phyloP scores from a whole-genome alignment of 2,888 invertebrate genomes.

The Synanthedon formicaeformis region DNA sequence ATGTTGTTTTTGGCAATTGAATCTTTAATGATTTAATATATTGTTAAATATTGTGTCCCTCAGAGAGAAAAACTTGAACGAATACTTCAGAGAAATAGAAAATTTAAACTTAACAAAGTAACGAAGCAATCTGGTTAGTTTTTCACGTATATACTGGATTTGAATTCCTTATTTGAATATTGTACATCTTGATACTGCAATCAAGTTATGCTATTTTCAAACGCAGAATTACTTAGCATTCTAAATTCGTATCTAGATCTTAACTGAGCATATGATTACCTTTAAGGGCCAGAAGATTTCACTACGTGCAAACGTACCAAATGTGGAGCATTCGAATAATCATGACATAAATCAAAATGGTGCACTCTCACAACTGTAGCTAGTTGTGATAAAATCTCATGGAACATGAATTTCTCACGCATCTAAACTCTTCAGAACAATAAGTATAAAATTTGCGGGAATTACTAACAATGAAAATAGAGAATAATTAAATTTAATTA shows the following conservation, averaged over 20 bases:
- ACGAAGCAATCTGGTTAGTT: too few species aligned
- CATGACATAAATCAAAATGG: slow-evolving; percentile 19
- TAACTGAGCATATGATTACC: background rate
- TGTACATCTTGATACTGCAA: background rate
- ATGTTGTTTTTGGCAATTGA: too few species aligned
- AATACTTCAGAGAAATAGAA: too few species aligned
- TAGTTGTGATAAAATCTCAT: background rate
- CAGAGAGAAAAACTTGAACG: too few species aligned
- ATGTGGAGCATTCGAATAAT: slow-evolving; percentile 4
- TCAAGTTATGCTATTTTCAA: background rate
- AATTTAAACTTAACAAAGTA: too few species aligned
- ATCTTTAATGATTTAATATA: too few species aligned
- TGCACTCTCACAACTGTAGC: slow-evolving; percentile 9
- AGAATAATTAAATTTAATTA: slow-evolving; percentile 9
- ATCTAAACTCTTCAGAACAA: slow-evolving; percentile 12
- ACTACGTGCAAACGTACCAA: background rate
- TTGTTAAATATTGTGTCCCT: too few species aligned
- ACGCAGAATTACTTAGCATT: background rate
- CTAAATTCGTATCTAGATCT: background rate
- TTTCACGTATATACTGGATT: too few species aligned
- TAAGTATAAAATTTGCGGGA: slow-evolving; percentile 9
- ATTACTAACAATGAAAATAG: slow-evolving; percentile 11
- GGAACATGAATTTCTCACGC: slow-evolving; percentile 14
- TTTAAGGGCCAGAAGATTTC: slow-evolving; percentile 1
- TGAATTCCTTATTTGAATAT: too few species aligned